phyloP scores from a whole-genome alignment of 2,888 invertebrate species.

The Hydraecia micacea region DNA sequence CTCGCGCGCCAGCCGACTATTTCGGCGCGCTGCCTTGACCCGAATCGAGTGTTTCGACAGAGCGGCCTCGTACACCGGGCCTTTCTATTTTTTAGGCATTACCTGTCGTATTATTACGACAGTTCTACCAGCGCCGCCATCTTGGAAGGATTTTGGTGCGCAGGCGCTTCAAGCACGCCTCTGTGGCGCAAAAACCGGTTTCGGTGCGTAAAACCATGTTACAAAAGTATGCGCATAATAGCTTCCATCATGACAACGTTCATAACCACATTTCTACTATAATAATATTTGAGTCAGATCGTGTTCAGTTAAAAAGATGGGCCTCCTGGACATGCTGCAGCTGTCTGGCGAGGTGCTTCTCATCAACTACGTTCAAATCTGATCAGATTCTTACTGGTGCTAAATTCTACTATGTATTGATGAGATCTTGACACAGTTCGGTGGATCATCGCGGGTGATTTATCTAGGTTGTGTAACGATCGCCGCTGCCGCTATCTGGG shows the following conservation, averaged over 20 bases:
- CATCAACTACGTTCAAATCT: slow-evolving; percentile 42
- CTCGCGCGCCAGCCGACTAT: slow-evolving; percentile 88
- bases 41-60: slow-evolving; percentile 89
- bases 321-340: slow-evolving; percentile 8
- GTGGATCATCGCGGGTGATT: slow-evolving; percentile 84
- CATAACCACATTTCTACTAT: slow-evolving; percentile 45
- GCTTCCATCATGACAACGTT: slow-evolving; percentile 70
- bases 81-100: slow-evolving; percentile 91
- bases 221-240: slow-evolving; percentile 50
- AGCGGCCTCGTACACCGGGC: slow-evolving; percentile 90
- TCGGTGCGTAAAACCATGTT: slow-evolving; percentile 55
- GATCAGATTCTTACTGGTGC: slow-evolving; percentile 62
- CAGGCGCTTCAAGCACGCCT: slow-evolving; percentile 77
- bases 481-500: slow-evolving; percentile 81
- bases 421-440: slow-evolving; percentile 88
- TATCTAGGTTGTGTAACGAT: slow-evolving; percentile 88
- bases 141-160: slow-evolving; percentile 84
- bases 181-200: slow-evolving; percentile 76
- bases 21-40: slow-evolving; percentile 90
- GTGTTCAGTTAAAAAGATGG: slow-evolving; percentile 8
- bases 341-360: neutral
- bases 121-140: slow-evolving; percentile 86
- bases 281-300: slow-evolving; percentile 5
- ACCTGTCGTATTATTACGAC: slow-evolving; percentile 90
- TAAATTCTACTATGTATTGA: slow-evolving; percentile 61